phyloP scores from a whole-genome alignment of 2,888 invertebrate genomes.

The Pediacus dermestoides region DNA sequence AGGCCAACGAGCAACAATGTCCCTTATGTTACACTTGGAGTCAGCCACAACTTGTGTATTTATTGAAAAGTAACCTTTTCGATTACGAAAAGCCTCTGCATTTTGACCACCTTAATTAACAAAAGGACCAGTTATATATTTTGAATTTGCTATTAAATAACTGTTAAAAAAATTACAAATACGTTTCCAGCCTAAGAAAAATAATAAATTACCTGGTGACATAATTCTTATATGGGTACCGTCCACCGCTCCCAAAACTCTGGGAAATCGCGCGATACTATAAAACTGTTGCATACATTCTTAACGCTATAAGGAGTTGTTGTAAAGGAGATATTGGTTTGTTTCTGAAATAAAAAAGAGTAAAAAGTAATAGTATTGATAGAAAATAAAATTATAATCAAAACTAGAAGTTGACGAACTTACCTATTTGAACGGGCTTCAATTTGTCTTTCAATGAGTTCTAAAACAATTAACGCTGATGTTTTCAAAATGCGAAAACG shows the following conservation, averaged over 20 bases:
- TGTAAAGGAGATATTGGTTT: background rate
- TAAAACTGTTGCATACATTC: conserved; percentile 2
- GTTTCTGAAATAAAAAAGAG: conserved; percentile 1
- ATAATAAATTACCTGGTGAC: background rate
- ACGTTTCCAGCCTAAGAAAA: no score
- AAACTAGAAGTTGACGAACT: no score
- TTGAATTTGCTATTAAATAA: no score
- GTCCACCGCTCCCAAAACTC: background rate
- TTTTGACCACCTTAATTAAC: conserved; percentile 3
- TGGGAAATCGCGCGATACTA: background rate
- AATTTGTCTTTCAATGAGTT: no score
- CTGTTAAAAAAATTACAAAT: no score
- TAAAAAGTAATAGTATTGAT: background rate
- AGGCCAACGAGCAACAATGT: conserved; percentile 2
- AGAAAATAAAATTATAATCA: no score
- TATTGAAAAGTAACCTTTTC: conserved; percentile 1
- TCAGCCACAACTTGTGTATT: background rate
- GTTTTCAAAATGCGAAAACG: no score
- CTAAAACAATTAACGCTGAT: no score
- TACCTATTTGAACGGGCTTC: background rate
- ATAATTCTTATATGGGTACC: conserved; percentile 2
- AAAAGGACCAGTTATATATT: background rate
- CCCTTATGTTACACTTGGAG: background rate
- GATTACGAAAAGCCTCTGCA: background rate
- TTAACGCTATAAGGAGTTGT: background rate